These are phyloP conservation scores for Macrotrachela quadricornifera DNA, from an alignment of 1,140 invertebrate species.

Conservation along the genomic window DNA sequence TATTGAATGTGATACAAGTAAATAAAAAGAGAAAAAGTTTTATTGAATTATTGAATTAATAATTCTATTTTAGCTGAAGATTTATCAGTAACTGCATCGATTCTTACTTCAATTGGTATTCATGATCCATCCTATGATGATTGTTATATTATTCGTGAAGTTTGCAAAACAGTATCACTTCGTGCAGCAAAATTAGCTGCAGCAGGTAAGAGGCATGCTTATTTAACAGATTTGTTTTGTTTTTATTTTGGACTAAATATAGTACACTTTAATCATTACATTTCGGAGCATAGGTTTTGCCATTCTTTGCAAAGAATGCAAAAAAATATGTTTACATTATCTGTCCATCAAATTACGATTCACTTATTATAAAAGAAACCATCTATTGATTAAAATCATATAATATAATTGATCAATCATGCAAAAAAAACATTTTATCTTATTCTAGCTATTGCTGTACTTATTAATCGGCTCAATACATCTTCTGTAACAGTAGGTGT, in stretches of 20 bases:
- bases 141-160: conserved; percentile 61
- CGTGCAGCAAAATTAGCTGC: conserved; percentile 76
- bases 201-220: conserved; percentile 39
- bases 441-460: conserved; percentile 40
- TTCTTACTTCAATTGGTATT: conserved; percentile 54
- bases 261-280: neutral
- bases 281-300: neutral
- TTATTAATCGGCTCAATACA: conserved; percentile 54
- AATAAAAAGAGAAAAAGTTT: conserved; percentile 45
- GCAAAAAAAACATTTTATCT: neutral
- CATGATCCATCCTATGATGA: conserved; percentile 57
- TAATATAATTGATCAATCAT: too few relatives aligned
- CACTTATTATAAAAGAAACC: too few relatives aligned
- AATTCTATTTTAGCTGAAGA: too few relatives aligned
- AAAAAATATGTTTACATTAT: too few relatives aligned
- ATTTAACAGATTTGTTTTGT: neutral
- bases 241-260: neutral
- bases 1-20: conserved; percentile 31
- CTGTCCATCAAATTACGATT: too few relatives aligned
- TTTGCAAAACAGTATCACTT: conserved; percentile 70
- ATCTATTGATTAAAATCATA: too few relatives aligned
- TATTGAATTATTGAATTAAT: too few relatives aligned
- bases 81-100: conserved; percentile 27
- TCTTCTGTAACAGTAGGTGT: conserved; percentile 77
- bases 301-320: too few relatives aligned